Evolutionary conservation across 2,113 vertebrate genomes (phyloP), one percentile per base, ranked within the genome.

Genomic region (Campylorhamphus procurvoides): DNA sequence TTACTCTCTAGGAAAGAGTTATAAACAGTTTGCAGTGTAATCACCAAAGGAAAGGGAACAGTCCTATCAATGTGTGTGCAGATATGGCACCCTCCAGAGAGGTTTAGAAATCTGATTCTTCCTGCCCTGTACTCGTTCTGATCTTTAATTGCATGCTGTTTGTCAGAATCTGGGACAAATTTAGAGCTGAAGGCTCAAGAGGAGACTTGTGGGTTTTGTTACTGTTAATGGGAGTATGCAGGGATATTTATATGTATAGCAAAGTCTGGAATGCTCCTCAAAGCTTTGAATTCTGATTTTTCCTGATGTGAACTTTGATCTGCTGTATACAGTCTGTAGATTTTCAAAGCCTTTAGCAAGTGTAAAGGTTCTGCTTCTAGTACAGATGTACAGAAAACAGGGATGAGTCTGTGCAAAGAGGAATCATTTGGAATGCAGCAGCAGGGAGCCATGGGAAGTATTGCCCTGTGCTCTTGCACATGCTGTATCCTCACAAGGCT

Each of bases 81-180:
- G 78, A 83, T 87, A 53, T 8, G 50, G 62, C 67, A 76, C 42
- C 67, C 42, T 83, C 33, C 39, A 55, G 71, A 63, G 78, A 80
- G 35, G 40, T 77, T 77, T 77, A 80, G 63, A 94, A 90, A 31
- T 75, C 37, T 67, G 50, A 52, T 69, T 91, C 19, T 74, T 90
- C 22, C 59, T 85, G 5, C 79, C 69, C 58, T 90, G 24, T 44
- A 85, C 58, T 63, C 0, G 0, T 89, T 90, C 60, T 89, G 50
- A 67, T 84, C 33, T 85, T 78, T 93, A 90, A 89, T 60, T 96
- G 56, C 50, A 39, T 37, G 72, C 52, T 81, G 44, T 88, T 93
- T 95, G 42, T 86, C 42, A 86, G 72, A 72, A 86, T 92, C 76
- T 88, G 64, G 68, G 93, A 23, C 56, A 68, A n/a, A 81, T 72